Conservation (phyloP, 2,888 invertebrate genomes). For the Leucophenga montana region DNA sequence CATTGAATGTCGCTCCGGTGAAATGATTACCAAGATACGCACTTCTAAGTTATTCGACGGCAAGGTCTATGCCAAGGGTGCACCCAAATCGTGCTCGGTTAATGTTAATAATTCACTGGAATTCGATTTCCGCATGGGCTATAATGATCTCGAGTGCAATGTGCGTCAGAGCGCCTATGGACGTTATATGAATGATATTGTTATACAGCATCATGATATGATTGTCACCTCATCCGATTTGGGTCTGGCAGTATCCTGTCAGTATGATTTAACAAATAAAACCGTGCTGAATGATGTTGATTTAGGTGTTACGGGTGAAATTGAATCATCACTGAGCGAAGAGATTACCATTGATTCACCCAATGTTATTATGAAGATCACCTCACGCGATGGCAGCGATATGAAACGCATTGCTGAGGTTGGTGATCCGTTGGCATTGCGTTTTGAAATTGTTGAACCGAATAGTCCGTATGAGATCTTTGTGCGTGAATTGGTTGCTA, state of each 20-base stretch:
- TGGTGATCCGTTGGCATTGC: slow-evolving; percentile 91
- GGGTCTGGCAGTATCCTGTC: slow-evolving; percentile 93
- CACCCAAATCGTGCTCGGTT: slow-evolving; percentile 91
- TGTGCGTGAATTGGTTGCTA: slow-evolving; percentile 92
- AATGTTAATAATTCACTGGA: slow-evolving; percentile 90
- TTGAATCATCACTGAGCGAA: slow-evolving; percentile 88
- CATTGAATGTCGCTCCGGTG: slow-evolving; percentile 91
- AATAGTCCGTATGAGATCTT: slow-evolving; percentile 97
- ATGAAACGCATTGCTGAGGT: slow-evolving; percentile 92
- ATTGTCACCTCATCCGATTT: slow-evolving; percentile 95
- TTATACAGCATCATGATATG: slow-evolving; percentile 95
- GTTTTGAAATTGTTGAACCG: slow-evolving; percentile 92
- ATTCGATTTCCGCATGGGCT: slow-evolving; percentile 92
- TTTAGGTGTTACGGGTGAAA: slow-evolving; percentile 90
- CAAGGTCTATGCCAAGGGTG: slow-evolving; percentile 94
- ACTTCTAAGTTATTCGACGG: slow-evolving; percentile 94
- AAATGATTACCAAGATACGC: slow-evolving; percentile 93
- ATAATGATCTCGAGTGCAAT: slow-evolving; percentile 93
- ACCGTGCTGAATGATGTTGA: slow-evolving; percentile 94
- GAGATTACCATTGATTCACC: slow-evolving; percentile 95
- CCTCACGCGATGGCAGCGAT: slow-evolving; percentile 87
- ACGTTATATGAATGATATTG: slow-evolving; percentile 91
- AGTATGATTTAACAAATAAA: slow-evolving; percentile 94
- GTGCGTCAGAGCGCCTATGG: slow-evolving; percentile 89
- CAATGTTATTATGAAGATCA: slow-evolving; percentile 95